Conservation (phyloP, 2,888 invertebrate species). For the Actias luna region DNA sequence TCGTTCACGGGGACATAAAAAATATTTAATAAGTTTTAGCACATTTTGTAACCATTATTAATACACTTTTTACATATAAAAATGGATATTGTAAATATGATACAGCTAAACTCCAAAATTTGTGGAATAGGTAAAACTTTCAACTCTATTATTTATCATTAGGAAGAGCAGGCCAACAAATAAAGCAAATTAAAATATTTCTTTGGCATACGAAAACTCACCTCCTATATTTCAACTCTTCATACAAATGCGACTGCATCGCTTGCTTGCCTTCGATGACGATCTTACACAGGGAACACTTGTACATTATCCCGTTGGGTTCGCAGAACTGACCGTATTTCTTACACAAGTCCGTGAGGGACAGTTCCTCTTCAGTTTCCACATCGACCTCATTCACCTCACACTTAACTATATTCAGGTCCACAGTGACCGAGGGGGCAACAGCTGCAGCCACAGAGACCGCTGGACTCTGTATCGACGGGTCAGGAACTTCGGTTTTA, state of each 20-base stretch:
- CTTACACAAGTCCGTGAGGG: constrained; percentile 54
- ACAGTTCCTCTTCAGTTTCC: constrained; percentile 25
- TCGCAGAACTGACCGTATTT: constrained; percentile 65
- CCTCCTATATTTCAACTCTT: constrained; percentile 85
- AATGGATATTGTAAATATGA: too few species aligned
- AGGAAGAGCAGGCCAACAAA: too few species aligned
- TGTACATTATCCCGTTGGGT: constrained; percentile 78
- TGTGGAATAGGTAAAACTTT: too few species aligned
- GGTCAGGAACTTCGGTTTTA: constrained; percentile 45
- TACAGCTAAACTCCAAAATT: too few species aligned
- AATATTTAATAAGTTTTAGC: too few species aligned
- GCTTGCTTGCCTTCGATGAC: constrained; percentile 81
- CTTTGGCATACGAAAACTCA: too few species aligned
- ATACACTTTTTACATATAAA: too few species aligned
- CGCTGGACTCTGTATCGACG: constrained; percentile 18
- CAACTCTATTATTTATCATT: too few species aligned
- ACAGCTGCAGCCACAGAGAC: constrained; percentile 14
- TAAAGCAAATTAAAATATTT: too few species aligned
- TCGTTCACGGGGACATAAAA: too few species aligned
- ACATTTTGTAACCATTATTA: too few species aligned
- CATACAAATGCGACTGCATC: constrained; percentile 85
- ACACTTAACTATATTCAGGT: constrained; percentile 64
- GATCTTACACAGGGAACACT: constrained; percentile 83
- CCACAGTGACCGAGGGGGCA: constrained; percentile 28
- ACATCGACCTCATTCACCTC: constrained; percentile 44